phyloP scores from a whole-genome alignment of 2,888 invertebrate species.

The Hirtodrosophila duncani region DNA sequence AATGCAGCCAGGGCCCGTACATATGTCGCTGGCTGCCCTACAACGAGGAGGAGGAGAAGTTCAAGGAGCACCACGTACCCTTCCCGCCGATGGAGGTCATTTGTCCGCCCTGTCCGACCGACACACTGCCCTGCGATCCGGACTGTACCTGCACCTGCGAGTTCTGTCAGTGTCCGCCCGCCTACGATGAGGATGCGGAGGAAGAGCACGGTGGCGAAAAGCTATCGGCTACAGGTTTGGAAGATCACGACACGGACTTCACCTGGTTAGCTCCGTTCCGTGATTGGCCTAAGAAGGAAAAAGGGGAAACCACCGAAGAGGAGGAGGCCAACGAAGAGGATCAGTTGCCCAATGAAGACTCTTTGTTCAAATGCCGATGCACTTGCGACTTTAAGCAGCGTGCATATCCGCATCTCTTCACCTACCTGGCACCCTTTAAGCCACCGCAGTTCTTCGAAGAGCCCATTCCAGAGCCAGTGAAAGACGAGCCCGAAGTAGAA shows the following conservation, averaged over 20 bases:
- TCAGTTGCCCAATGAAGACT: neutral
- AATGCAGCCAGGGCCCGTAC: constrained; percentile 69
- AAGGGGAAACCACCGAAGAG: neutral
- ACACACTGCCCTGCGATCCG: constrained; percentile 27
- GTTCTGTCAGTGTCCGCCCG: constrained; percentile 34
- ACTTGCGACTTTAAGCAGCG: constrained; percentile 37
- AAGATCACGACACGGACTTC: constrained; percentile 53
- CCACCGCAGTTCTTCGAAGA: neutral
- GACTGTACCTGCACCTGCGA: constrained; percentile 57
- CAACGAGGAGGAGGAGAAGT: constrained; percentile 27
- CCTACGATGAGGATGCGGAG: constrained; percentile 8
- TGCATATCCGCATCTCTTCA: constrained; percentile 43
- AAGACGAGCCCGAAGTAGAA: neutral
- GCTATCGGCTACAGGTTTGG: constrained; percentile 40
- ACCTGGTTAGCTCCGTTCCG: constrained; percentile 55
- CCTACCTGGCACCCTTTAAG: constrained; percentile 42
- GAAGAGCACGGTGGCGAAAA: constrained; percentile 47
- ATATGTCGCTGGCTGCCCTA: constrained; percentile 63
- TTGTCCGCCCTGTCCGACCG: constrained; percentile 50
- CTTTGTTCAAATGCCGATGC: constrained; percentile 45
- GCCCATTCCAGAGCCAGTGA: neutral
- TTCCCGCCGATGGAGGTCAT: constrained; percentile 39
- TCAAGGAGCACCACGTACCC: constrained; percentile 33
- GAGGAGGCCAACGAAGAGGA: neutral
- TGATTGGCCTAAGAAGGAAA: constrained; percentile 8